Evolutionary conservation across 2,113 vertebrate genomes (phyloP), one percentile per base, ranked within the genome.

Genomic region (Psephotus haematonotus): DNA sequence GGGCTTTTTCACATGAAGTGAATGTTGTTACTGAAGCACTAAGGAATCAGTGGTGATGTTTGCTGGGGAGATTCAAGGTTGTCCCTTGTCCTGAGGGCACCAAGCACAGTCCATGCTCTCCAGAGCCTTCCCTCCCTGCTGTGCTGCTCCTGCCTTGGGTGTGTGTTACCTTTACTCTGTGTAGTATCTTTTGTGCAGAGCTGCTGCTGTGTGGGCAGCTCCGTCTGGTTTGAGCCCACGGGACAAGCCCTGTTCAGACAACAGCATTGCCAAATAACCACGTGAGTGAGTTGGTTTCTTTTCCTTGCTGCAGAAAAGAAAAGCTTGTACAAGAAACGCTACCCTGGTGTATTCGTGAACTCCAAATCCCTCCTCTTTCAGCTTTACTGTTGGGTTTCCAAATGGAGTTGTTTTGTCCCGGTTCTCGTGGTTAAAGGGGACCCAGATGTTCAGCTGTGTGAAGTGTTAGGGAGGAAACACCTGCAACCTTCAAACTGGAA

Each of bases 321-420:
- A 76, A 17, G 6, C 18, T 25, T 44, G 28, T 52, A 46, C 13
- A 22, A 35, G 64, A 29, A 77, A 23, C 0, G 17, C 47, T 10
- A 11, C 5, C 13, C 14, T 20, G 37, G 18, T 19, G 39, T 43
- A 9, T 71, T 14, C 43, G 3, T 28, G 44, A 71, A 3, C 49
- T 11, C 11, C 25, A 2, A 65, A 31, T 19, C 47, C 43, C 20
- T 69, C 19, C 19, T 13, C 4, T n/a, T 71, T 12, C 60, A 10
- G 28, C 23, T 59, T n/a, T 23, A 7, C 12, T 1, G 5, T 49
- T 17, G 3, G 68, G 33, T 8, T n/a, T 4, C 2, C 31, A 1
- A 6, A 23, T 11, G 10, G 4, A 7, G 13, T 15, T 9, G 28
- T 9, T 5, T 31, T 5, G 46, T 27, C 9, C 43, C 29, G 1